Evolutionary conservation across 2,888 invertebrate genomes (phyloP).

Genomic region (Neuroscelio doddi): DNA sequence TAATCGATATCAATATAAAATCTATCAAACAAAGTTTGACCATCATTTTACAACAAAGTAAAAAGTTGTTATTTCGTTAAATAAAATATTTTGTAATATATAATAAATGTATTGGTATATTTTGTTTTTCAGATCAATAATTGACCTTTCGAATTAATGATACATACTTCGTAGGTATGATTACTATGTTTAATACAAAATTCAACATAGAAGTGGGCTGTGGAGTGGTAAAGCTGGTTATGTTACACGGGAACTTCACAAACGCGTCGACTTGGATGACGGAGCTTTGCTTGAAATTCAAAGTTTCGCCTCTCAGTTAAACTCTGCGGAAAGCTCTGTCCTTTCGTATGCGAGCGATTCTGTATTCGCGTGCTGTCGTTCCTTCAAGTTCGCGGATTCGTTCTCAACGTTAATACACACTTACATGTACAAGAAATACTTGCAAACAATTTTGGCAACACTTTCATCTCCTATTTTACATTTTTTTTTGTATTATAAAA

Average conservation of each 20-base stretch:
- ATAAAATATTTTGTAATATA: too few relatives aligned
- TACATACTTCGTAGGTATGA: background rate
- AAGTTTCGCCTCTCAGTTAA: slow-evolving; percentile 39
- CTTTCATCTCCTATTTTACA: too few relatives aligned
- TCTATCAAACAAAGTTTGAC: too few relatives aligned
- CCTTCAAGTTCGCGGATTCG: background rate
- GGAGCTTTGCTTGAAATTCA: slow-evolving; percentile 40
- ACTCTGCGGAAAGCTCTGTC: slow-evolving; percentile 31
- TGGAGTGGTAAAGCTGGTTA: slow-evolving; percentile 19
- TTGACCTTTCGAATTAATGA: background rate
- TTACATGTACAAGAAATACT: too few relatives aligned
- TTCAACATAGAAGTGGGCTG: slow-evolving; percentile 1
- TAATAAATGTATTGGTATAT: too few relatives aligned
- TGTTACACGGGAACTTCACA: slow-evolving; percentile 27
- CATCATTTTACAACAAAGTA: too few relatives aligned
- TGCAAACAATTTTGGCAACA: too few relatives aligned
- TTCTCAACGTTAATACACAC: background rate
- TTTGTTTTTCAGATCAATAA: too few relatives aligned
- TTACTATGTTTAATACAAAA: background rate
- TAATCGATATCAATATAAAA: too few relatives aligned
- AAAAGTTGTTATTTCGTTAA: too few relatives aligned
- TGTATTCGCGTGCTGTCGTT: slow-evolving; percentile 34
- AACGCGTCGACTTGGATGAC: slow-evolving; percentile 32
- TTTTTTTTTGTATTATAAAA: too few relatives aligned
- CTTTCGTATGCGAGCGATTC: slow-evolving; percentile 25